Base-by-base conservation (phyloP, 2,888 invertebrate species). In the Melinaea marsaeus region DNA sequence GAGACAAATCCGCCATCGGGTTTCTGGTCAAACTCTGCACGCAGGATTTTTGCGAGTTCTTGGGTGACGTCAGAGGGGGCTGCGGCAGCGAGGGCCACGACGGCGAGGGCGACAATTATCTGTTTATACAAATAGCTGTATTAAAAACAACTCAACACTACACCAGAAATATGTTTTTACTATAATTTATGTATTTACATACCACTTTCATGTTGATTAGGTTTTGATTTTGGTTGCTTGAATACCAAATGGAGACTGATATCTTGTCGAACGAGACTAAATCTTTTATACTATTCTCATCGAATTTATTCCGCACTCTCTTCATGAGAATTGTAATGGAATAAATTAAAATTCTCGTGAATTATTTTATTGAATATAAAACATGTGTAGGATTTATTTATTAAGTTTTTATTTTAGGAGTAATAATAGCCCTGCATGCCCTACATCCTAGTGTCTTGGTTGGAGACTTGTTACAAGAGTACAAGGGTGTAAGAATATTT, bases 221-320 rank as follows among this genome's bases (percentile, higher is more conserved):
- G 74, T 74, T 79, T 78, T 58, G 48, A 48, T 59, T 76, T 80
- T 78, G 75, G 70, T 79, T 79, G 73, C 75, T 77, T 75, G 72
- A 81, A 75, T 78, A 75, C 69, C 82, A 80, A 79, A 80, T 79
- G 79, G 80, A 85, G 79, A 88, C 86, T 90, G 89, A 86, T 88
- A 80, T 74, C 69, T 69, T 71, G 74, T 68, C 73, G 72, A 63
- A 75, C 70, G 75, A 72, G 72, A 73, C 81, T 74, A 78, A 82
- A 77, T 85, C 87, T 89, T 89, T 84, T 89, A 90, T 89, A 89
- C 85, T 85, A 84, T 85, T 84, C 83, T 80, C 78, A 9, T 42
- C 42, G 6, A 42, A 9, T 42, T 11, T 9, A 42, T 42, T 42
- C 9, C 42, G 42, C 9, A 42, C 7, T 42, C 42, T 7, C 9